phyloP scores from a whole-genome alignment of 1,140 invertebrate species.

The Tenebrio molitor region DNA sequence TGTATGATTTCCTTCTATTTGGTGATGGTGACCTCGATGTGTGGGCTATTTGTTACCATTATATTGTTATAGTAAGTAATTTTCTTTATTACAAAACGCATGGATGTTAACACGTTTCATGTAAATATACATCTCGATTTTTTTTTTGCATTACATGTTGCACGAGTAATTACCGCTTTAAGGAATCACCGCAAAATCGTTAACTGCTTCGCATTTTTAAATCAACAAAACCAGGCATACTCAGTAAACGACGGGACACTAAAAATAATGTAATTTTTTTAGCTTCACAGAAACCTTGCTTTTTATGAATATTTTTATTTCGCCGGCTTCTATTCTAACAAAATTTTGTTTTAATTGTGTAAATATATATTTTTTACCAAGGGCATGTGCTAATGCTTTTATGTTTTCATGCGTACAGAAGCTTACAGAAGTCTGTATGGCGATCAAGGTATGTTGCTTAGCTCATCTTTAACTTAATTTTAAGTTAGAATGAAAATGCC shows the following conservation, averaged over 20 bases:
- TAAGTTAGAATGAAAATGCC: conserved; percentile 5
- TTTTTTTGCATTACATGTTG: no score
- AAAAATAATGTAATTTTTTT: no score
- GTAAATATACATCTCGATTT: conserved; percentile 7
- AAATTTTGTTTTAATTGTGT: background rate
- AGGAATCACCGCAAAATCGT: no score
- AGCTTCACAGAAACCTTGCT: conserved; percentile 39
- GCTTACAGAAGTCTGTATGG: conserved; percentile 92
- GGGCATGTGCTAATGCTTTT: conserved; percentile 60
- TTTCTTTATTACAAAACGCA: conserved; percentile 39
- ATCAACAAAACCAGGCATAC: no score
- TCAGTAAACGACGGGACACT: no score
- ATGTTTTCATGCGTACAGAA: conserved; percentile 81
- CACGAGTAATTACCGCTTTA: no score
- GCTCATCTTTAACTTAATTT: conserved; percentile 28
- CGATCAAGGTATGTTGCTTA: conserved; percentile 84
- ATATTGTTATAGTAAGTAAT: conserved; percentile 48
- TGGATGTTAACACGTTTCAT: conserved; percentile 1
- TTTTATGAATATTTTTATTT: conserved; percentile 40
- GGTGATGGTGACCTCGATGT: conserved; percentile 45
- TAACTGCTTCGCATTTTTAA: no score
- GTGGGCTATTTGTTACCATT: conserved; percentile 40
- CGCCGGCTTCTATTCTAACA: background rate
- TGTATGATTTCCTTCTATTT: conserved; percentile 44
- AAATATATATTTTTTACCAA: background rate